A percentile compares a stretch with the other conserved stretches of the same genome.
Conservation (phyloP, 2,113 vertebrate species). For the Halichoeres trimaculatus region DNA sequence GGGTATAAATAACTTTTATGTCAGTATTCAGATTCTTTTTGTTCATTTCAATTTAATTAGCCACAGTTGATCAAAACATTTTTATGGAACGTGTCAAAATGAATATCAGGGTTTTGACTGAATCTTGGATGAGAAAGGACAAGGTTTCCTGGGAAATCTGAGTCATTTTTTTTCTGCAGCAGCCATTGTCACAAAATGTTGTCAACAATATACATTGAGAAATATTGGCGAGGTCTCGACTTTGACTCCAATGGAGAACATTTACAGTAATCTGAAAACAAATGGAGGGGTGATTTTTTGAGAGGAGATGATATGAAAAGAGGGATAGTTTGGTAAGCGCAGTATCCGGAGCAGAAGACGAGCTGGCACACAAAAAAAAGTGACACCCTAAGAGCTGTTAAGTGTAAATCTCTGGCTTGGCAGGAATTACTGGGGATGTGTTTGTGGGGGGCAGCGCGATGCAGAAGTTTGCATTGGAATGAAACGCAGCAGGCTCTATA, state of each 20-base stretch:
- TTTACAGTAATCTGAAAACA: conserved; percentile 26
- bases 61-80: conserved; percentile 59
- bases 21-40: conserved; percentile 56
- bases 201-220: conserved; percentile 37
- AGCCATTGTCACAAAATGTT: conserved; percentile 45
- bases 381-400: conserved; percentile 73
- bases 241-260: conserved; percentile 38
- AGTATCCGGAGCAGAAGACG: conserved; percentile 51
- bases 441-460: conserved; percentile 46
- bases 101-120: conserved; percentile 63
- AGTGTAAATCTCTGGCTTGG: conserved; percentile 75
- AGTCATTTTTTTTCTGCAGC: conserved; percentile 55
- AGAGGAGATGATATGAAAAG: conserved; percentile 20
- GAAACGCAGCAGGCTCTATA: conserved; percentile 60
- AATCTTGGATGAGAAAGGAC: conserved; percentile 65
- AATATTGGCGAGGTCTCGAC: conserved; percentile 27
- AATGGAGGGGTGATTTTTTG: conserved; percentile 3
- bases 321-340: conserved; percentile 40
- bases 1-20: conserved; percentile 63
- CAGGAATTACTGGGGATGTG: conserved; percentile 77
- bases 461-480: conserved; percentile 74
- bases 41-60: conserved; percentile 70
- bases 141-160: conserved; percentile 53
- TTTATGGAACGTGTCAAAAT: conserved; percentile 66
- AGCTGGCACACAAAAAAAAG: conserved; percentile 66